A percentile compares a stretch with the other conserved stretches of the same genome.
Conservation (phyloP, 2,113 vertebrate genomes). For the Nannobrachium achirus region DNA sequence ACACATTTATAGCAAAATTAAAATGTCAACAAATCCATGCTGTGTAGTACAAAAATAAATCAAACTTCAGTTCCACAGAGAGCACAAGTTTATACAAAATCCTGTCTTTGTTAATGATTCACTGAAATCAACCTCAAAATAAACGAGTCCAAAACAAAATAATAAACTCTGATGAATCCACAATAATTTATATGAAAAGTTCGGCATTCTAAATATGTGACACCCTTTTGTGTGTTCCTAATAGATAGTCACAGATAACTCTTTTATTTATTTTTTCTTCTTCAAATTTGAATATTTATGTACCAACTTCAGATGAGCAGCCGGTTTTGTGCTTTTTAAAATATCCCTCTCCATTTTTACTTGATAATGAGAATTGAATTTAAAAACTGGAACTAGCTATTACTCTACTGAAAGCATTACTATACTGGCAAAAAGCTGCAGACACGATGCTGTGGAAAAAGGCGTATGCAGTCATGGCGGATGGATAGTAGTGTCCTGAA, state of each 20-base stretch:
- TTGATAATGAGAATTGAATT: slow-evolving; percentile 91
- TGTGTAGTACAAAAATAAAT: slow-evolving; percentile 99
- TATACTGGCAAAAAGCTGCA: slow-evolving; percentile 99
- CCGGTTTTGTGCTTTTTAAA: slow-evolving; percentile 99
- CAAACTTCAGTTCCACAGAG: slow-evolving; percentile 99
- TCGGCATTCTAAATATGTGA: slow-evolving; percentile 97
- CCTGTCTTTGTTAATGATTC: slow-evolving; percentile 97
- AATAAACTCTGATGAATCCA: slow-evolving; percentile 99
- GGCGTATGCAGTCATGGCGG: slow-evolving; percentile 89
- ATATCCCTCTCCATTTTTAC: slow-evolving; percentile 92
- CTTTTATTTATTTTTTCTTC: slow-evolving; percentile 80
- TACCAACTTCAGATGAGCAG: slow-evolving; percentile 96
- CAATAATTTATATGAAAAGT: slow-evolving; percentile 96
- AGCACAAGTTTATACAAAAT: slow-evolving; percentile 99
- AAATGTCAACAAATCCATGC: slow-evolving; percentile 99
- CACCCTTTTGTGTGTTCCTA: slow-evolving; percentile 89
- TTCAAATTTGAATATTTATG: slow-evolving; percentile 86
- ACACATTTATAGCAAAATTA: slow-evolving; percentile 99
- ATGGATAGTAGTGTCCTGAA: slow-evolving; percentile 83
- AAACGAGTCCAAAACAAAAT: slow-evolving; percentile 88
- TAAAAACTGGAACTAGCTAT: slow-evolving; percentile 96
- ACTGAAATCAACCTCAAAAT: slow-evolving; percentile 97
- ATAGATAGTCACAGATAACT: slow-evolving; percentile 95
- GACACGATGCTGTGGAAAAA: slow-evolving; percentile 93
- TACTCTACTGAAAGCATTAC: slow-evolving; percentile 98